Evolutionary conservation across 2,113 vertebrate species (phyloP), one percentile per base, ranked within the genome.

Genomic region (Phocoena sinus): DNA sequence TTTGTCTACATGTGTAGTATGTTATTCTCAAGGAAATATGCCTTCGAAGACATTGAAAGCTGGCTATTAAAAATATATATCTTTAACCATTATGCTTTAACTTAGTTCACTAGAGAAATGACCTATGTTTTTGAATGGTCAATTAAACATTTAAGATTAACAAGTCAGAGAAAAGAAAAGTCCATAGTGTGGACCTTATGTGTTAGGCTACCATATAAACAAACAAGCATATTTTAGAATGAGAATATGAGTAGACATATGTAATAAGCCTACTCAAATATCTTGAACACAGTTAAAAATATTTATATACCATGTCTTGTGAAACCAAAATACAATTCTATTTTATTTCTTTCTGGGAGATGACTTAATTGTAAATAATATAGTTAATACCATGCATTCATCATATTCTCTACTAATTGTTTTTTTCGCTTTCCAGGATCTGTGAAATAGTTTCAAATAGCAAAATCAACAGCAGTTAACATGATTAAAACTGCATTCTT

Each of bases 401-500:
- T 98, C 93, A 97, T 97, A 96, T 93, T 94, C 60, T n/a, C 21
- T 73, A 95, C 94, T 98, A 98, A 98, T 98, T 97, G 96, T 28
- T 58, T 88, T 58, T 88, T 70, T 98, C 81, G 89, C 68, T 0
- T 6, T 97, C 97, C 70, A 98, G 62, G 68, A 97, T 97, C 94
- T 98, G 74, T 97, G 97, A 98, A 98, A 96, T 96, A 94, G 53
- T 98, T 98, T 98, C 97, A 98, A 97, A 94, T 93, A 97, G 80
- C 96, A 98, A 98, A 98, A 97, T 98, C 97, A 98, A 98, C 97
- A 98, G 98, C 74, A 98, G 95, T 98, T 99, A 98, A 98, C 77
- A 96, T 98, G 98, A 98, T 98, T 98, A 98, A 98, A 98, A 98
- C 76, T 98, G 91, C 81, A 98, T 98, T 98, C 85, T 74, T 98